Evolutionary conservation across 2,797 vertebrate species (phyloP).

Genomic region (Leuciscus waleckii): DNA sequence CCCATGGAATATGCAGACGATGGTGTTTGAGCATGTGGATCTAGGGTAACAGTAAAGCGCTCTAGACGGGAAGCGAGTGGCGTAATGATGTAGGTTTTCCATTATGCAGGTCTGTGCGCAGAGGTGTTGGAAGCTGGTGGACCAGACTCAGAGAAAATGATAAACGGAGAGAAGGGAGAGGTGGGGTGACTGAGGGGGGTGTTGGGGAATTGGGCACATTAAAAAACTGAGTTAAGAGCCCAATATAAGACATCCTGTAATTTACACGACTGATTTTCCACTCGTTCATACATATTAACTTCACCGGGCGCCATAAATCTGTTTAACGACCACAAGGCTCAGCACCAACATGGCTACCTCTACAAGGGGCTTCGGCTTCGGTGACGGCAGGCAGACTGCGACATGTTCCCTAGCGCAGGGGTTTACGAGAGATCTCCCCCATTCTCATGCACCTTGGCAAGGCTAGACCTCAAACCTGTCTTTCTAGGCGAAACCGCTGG

Average conservation of each 20-base stretch:
- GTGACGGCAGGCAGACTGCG: conserved; percentile 37
- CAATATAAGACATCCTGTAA: conserved; percentile 66
- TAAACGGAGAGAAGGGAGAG: conserved; percentile 36
- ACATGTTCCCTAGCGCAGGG: conserved; percentile 32
- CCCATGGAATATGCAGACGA: conserved; percentile 43
- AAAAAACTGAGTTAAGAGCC: conserved; percentile 63
- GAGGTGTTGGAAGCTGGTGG: conserved; percentile 56
- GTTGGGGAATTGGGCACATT: conserved; percentile 55
- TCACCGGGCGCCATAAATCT: conserved; percentile 65
- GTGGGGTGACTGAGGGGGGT: conserved; percentile 44
- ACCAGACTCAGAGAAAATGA: conserved; percentile 50
- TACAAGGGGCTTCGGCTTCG: conserved; percentile 15
- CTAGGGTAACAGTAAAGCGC: conserved; percentile 63
- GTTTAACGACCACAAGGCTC: conserved; percentile 66
- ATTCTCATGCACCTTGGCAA: conserved; percentile 64
- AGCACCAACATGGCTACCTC: conserved; percentile 52
- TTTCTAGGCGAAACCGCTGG: conserved; percentile 63
- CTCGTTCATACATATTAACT: conserved; percentile 64
- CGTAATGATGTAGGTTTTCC: conserved; percentile 81
- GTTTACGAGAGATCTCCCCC: conserved; percentile 40
- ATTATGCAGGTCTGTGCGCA: conserved; percentile 71
- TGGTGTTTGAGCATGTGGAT: conserved; percentile 46
- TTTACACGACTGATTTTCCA: conserved; percentile 68
- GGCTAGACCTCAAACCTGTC: conserved; percentile 63
- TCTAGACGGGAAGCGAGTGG: conserved; percentile 64